Base-by-base conservation (phyloP, 2,797 vertebrate genomes). In the Oreochromis grahami region DNA sequence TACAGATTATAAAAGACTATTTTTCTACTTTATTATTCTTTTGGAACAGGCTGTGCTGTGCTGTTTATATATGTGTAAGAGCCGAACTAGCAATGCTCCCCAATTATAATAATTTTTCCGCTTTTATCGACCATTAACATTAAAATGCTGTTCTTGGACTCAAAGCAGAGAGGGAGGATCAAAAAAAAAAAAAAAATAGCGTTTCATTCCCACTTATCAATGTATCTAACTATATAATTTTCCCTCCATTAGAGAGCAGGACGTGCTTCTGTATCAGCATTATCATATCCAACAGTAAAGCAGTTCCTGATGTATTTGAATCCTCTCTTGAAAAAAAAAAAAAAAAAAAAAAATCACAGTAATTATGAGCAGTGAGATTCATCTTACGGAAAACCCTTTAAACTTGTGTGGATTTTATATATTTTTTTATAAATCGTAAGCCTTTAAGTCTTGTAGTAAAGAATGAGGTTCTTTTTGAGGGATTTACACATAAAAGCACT, bases 161-260 rank as follows among this genome's bases (percentile, higher is more conserved):
- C 76, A 87, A 87, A 77, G 74, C 87, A 76, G 55, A 63, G 29
- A 79, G 56, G 17, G 51, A 24, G 55, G 32, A 82, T 84, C 38
- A 68, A 86, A 43, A 41, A 41, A 45, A 43, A 84, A 32, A 32
- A 36, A 26, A 12, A 5, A 7, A 91, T 60, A 90, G 87, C 68
- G 68, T 89, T 94, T 89, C 91, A 94, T 91, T 88, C 83, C 76
- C 56, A 45, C 84, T 83, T 84, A 87, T 91, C 84, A 15, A 11
- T 85, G 86, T 78, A 90, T 89, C 92, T 84, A 86, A 89, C 89
- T 88, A 79, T 94, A 93, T 94, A 88, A 94, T 95, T 92, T 94
- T 85, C 90, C 80, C 84, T 93, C 89, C 92, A 94, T 94, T 95
- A 94, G 88, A 83, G 76, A 76, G 63, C n/a, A 74, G 85, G 60